Base-by-base conservation (phyloP, 2,113 vertebrate species). In the Dryoscopus gambensis region DNA sequence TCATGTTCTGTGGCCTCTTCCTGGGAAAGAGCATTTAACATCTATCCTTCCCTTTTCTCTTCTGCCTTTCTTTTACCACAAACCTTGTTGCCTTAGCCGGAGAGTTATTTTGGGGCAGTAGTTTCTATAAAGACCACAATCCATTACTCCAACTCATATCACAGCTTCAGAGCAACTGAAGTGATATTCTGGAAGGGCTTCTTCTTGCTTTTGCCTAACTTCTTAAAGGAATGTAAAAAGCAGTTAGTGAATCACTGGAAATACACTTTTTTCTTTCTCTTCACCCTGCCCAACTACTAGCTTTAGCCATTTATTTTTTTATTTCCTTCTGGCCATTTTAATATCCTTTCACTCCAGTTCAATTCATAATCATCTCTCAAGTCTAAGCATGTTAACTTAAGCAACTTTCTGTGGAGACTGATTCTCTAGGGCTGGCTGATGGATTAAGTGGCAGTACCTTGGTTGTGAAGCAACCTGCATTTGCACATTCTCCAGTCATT, bases 401-500 rank as follows among this genome's bases (percentile, higher is more conserved):
- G 83, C 75, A 95, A 75, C 83, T 96, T 93, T 80, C 24, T 65
- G 60, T 50, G n/a, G 76, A 55, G 83, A 84, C 42, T 39, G 44
- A 53, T 84, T 81, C 92, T 89, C 88, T 75, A 75, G 93, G 76
- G 83, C 42, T 96, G 73, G 65, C 76, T 94, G 68, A 93, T 1
- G 0, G 92, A 97, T 95, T 92, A 94, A 94, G 83, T 96, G 85
- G 88, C 86, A 84, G 73, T 95, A 82, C 73, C 49, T 87, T 70
- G 69, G 25, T 97, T 93, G 78, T 95, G 90, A 95, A 96, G 85
- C 84, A 80, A 85, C 23, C 62, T 91, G 69, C 37, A 49, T 91
- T 96, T 97, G 68, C 56, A 84, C 94, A 93, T 97, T 93, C 82
- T 81, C 69, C 70, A 86, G 93, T 92, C 69, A 2, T 96, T 96